A percentile compares a stretch with the other conserved stretches of the same genome.
Evolutionary conservation across 2,888 invertebrate species (phyloP).

Genomic region (Tolmerus cingulatus): DNA sequence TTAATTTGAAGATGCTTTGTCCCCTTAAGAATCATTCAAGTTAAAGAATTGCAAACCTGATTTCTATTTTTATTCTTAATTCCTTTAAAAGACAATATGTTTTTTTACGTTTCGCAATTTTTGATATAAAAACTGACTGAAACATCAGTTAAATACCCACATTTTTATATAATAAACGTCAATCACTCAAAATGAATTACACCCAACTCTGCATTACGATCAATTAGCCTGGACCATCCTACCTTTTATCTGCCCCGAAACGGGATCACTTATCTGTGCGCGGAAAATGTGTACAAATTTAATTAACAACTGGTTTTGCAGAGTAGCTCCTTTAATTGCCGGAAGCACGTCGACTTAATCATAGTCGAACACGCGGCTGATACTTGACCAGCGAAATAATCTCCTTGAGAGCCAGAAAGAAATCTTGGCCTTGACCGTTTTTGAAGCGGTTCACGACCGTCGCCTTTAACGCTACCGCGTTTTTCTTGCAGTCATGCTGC

Average conservation of each 20-base stretch:
- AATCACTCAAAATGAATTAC: too few relatives aligned
- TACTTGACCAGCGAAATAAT: not conserved
- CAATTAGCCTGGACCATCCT: not conserved
- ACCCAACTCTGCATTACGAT: not conserved
- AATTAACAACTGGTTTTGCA: not conserved
- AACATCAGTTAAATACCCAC: too few relatives aligned
- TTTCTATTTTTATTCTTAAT: too few relatives aligned
- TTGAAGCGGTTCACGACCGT: not conserved
- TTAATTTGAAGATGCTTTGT: too few relatives aligned
- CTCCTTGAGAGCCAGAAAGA: not conserved
- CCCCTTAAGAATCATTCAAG: too few relatives aligned
- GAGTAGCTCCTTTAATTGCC: not conserved
- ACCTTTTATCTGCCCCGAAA: not conserved
- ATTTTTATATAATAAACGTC: too few relatives aligned
- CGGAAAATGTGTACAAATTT: not conserved
- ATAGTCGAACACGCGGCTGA: not conserved
- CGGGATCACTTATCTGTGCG: not conserved
- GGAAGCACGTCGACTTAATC: not conserved
- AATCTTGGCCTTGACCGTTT: slow-evolving; percentile 19
- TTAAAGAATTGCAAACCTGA: too few relatives aligned
- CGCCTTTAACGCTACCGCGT: not conserved
- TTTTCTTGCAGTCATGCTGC: not conserved
- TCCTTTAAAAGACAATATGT: too few relatives aligned
- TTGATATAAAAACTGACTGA: too few relatives aligned
- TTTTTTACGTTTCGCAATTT: too few relatives aligned